Evolutionary conservation across 2,113 vertebrate genomes (phyloP).

Genomic region (Bubo bubo): DNA sequence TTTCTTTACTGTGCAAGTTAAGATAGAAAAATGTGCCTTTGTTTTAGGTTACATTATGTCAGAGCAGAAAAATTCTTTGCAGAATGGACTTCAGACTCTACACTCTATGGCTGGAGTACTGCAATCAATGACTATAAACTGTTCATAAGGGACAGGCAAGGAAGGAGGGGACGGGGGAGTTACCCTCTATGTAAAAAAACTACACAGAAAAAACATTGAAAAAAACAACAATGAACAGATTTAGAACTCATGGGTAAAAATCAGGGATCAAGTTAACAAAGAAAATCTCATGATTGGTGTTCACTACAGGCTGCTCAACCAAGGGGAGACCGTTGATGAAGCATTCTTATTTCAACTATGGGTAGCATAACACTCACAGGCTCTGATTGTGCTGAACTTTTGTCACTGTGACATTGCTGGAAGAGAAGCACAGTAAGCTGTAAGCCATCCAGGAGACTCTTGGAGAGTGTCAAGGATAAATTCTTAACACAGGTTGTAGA

Average conservation of each 20-base stretch:
- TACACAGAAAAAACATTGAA: neutral
- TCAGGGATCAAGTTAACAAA: neutral
- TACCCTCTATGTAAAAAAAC: neutral
- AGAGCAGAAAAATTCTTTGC: neutral
- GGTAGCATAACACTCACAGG: no score
- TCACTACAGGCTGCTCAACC: neutral
- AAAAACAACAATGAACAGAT: neutral
- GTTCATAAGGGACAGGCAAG: neutral
- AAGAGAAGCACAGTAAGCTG: neutral
- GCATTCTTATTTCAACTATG: accelerated
- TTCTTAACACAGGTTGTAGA: neutral
- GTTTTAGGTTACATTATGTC: neutral
- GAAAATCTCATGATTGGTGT: neutral
- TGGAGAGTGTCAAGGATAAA: neutral
- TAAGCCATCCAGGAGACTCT: neutral
- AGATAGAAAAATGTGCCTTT: neutral
- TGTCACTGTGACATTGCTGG: neutral
- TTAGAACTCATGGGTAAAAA: neutral
- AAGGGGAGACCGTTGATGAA: neutral
- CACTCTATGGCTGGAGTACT: neutral
- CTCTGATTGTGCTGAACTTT: neutral
- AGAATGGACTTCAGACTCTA: neutral
- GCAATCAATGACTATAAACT: neutral
- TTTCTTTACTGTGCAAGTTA: neutral
- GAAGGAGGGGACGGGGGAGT: accelerated